phyloP scores from a whole-genome alignment of 2,888 invertebrate species.

The Tachina lurida region DNA sequence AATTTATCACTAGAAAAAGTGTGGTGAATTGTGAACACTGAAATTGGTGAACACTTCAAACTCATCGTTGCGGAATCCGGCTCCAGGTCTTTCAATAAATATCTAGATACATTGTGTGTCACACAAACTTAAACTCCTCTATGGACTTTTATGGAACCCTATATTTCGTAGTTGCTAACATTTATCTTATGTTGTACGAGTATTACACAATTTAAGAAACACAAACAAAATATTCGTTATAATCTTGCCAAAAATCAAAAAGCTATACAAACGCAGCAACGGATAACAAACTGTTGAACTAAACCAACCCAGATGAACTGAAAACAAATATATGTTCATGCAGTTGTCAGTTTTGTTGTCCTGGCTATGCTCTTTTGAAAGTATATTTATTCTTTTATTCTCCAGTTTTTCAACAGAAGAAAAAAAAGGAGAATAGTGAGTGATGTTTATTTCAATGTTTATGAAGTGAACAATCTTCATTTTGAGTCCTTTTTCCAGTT shows the following conservation, averaged over 20 bases:
- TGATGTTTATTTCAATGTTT: slow-evolving; percentile 59
- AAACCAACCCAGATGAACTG: slow-evolving; percentile 74
- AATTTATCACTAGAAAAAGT: too few species aligned
- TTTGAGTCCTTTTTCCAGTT: background rate
- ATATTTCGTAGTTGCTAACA: too few species aligned
- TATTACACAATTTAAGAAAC: too few species aligned
- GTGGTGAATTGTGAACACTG: too few species aligned
- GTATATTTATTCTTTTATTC: slow-evolving; percentile 3
- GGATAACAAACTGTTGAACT: slow-evolving; percentile 72
- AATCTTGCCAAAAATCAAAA: slow-evolving; percentile 12
- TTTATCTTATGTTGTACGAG: too few species aligned
- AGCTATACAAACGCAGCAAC: slow-evolving; percentile 7
- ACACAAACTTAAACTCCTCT: too few species aligned
- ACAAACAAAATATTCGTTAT: too few species aligned
- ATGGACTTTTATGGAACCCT: too few species aligned
- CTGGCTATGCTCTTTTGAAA: slow-evolving; percentile 21
- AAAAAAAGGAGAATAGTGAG: slow-evolving; percentile 25
- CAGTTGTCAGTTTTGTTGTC: slow-evolving; percentile 62
- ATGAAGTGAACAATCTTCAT: slow-evolving; percentile 52
- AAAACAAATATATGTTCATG: slow-evolving; percentile 52
- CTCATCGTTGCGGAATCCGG: too few species aligned
- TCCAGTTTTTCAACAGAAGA: slow-evolving; percentile 10
- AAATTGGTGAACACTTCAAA: too few species aligned
- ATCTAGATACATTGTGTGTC: too few species aligned
- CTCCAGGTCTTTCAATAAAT: too few species aligned